These are phyloP conservation scores for Drosophila anceps DNA, from an alignment of 2,888 invertebrate species.

Conservation along the genomic window DNA sequence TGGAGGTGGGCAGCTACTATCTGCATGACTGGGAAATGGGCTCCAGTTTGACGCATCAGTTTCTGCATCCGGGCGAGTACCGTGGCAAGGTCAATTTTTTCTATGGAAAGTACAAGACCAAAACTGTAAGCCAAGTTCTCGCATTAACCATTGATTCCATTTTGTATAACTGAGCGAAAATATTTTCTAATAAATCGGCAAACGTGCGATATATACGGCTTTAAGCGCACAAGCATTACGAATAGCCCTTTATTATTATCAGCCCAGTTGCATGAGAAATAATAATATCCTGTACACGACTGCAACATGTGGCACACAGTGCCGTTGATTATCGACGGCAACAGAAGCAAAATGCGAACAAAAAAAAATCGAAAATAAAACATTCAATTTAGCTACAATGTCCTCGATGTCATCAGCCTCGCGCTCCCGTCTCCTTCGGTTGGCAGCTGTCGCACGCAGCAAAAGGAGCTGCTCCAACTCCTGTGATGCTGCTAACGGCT, in stretches of 20 bases:
- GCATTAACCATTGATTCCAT: conserved; percentile 1
- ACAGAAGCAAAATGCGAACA: conserved; percentile 8
- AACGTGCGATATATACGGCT: conserved; percentile 23
- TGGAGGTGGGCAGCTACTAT: conserved; percentile 61
- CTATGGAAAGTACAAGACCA: conserved; percentile 40
- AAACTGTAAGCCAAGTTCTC: conserved; percentile 19
- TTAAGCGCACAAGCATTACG: conserved; percentile 46
- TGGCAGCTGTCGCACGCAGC: conserved; percentile 72
- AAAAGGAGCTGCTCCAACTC: conserved; percentile 25
- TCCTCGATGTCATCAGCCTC: conserved; percentile 42
- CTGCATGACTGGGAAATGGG: conserved; percentile 62
- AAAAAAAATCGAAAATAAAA: conserved; percentile 50
- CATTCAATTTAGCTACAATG: conserved; percentile 70
- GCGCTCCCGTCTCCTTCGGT: conserved; percentile 25
- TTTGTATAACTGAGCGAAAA: conserved; percentile 20
- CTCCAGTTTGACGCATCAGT: conserved; percentile 47
- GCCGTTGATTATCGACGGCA: conserved; percentile 62
- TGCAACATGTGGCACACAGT: conserved; percentile 71
- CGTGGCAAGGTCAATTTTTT: conserved; percentile 13
- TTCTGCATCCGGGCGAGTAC: conserved; percentile 48
- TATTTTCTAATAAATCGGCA: conserved; percentile 30
- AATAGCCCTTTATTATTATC: conserved; percentile 33
- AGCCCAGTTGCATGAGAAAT: conserved; percentile 46
- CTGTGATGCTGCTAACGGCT: conserved; percentile 29
- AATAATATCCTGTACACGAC: conserved; percentile 75